Evolutionary conservation across 2,797 vertebrate genomes (phyloP).

Genomic region (Platalea minor): DNA sequence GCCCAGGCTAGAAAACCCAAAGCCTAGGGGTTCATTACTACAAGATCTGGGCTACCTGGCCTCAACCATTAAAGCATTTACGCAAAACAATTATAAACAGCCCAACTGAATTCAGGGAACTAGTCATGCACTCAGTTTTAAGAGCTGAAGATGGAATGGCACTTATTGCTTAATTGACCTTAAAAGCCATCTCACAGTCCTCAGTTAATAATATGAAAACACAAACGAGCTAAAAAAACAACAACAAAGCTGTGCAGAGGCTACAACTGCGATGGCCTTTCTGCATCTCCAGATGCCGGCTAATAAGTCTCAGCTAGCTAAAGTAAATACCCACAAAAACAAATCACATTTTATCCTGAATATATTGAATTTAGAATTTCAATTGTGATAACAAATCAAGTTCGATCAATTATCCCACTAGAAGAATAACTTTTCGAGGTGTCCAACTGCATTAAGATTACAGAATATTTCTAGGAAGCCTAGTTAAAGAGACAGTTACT

Average conservation of each 20-base stretch:
- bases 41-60: not conserved
- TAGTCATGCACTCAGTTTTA: not conserved
- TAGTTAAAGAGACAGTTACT: not conserved
- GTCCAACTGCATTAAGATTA: not conserved
- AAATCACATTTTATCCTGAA: not conserved
- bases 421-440: not conserved
- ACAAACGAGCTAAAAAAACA: not conserved
- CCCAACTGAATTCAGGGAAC: not conserved
- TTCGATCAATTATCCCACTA: not conserved
- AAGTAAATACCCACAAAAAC: not conserved
- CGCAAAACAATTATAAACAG: not conserved
- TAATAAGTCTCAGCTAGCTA: not conserved
- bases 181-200: not conserved
- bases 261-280: not conserved
- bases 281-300: not conserved
- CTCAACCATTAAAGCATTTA: not conserved
- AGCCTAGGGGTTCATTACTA: not conserved
- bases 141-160: not conserved
- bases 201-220: not conserved
- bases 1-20: not conserved
- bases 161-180: not conserved
- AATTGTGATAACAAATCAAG: not conserved
- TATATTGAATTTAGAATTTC: conserved; percentile 13
- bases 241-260: not conserved
- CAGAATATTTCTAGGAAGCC: not conserved